phyloP scores from a whole-genome alignment of 2,113 vertebrate genomes.

The Nothoprocta perdicaria region DNA sequence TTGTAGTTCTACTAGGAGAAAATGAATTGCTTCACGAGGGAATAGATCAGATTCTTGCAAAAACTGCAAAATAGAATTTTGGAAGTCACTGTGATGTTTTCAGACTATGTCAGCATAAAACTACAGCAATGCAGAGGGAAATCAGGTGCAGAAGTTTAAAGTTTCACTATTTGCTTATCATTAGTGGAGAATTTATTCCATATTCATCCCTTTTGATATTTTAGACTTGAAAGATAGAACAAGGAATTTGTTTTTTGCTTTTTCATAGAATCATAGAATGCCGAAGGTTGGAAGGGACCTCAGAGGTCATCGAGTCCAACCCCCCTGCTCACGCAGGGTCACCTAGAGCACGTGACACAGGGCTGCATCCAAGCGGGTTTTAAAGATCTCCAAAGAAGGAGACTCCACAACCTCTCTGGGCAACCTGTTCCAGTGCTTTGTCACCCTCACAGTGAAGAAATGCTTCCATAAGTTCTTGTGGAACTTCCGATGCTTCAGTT shows the following conservation, averaged over 20 bases:
- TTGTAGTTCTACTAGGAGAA: not conserved
- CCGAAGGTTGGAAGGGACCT: no score
- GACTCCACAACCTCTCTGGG: no score
- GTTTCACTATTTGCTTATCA: not conserved
- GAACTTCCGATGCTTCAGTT: no score
- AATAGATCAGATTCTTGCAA: not conserved
- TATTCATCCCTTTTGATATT: not conserved
- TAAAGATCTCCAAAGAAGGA: no score
- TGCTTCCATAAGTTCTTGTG: no score
- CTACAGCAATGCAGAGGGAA: not conserved
- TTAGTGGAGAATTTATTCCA: not conserved
- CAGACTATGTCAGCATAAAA: not conserved
- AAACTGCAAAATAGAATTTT: not conserved
- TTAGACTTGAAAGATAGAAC: not conserved
- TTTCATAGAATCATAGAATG: no score
- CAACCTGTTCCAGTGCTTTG: no score
- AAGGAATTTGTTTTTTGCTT: not conserved
- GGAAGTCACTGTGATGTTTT: not conserved
- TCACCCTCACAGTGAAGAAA: no score
- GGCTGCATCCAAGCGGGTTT: no score
- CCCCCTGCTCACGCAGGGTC: no score
- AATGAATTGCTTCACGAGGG: not conserved
- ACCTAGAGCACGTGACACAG: no score
- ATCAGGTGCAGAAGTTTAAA: not conserved
- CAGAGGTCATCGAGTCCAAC: no score